Conservation (phyloP, 1,140 invertebrate genomes). For the Apolygus lucorum region DNA sequence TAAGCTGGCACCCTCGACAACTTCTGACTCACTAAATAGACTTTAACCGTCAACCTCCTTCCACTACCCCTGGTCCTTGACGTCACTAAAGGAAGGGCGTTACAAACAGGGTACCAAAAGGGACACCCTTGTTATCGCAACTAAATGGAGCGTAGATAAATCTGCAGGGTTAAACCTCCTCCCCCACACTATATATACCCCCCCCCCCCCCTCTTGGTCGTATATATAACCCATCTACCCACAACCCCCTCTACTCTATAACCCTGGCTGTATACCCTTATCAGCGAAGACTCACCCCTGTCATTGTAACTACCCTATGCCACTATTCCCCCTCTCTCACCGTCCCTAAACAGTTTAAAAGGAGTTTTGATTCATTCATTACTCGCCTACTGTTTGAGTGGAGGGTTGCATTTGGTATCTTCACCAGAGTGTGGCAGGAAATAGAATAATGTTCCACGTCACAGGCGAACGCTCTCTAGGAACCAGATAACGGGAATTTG, state of each 20-base stretch:
- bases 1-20: background rate
- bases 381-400: background rate
- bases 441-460: background rate
- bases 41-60: background rate
- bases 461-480: too few species aligned
- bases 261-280: too few species aligned
- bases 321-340: too few species aligned
- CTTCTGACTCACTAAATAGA: background rate
- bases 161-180: background rate
- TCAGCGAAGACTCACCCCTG: too few species aligned
- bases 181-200: background rate
- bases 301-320: too few species aligned
- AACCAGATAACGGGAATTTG: too few species aligned
- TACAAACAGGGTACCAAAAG: background rate
- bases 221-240: too few species aligned
- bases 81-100: background rate
- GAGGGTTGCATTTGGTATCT: background rate
- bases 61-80: background rate
- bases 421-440: background rate
- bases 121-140: background rate
- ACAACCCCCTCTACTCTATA: too few species aligned
- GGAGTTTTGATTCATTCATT: background rate
- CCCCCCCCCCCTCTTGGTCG: background rate
- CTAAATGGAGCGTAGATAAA: background rate
- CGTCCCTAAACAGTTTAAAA: too few species aligned